Percentiles rank a stretch among this genome's conserved stretches.
Conservation (phyloP, 1,140 invertebrate species). For the Argopecten irradians region DNA sequence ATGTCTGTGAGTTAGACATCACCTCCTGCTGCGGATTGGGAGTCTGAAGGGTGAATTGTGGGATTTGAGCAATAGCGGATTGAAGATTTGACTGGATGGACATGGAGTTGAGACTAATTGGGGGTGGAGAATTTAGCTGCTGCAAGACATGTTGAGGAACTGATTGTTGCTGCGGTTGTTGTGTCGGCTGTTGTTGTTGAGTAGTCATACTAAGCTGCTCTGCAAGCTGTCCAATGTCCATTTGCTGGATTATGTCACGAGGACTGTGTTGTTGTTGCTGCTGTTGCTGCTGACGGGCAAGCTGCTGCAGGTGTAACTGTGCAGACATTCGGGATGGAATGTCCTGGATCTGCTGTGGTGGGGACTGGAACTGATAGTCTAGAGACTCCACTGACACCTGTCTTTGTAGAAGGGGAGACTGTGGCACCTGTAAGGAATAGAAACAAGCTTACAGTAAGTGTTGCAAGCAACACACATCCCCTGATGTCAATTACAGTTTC, state of each 20-base stretch:
- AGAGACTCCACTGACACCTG: conserved; percentile 52
- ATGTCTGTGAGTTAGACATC: not conserved
- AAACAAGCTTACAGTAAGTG: not conserved
- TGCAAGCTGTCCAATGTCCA: not conserved
- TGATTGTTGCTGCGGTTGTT: not conserved
- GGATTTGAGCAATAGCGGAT: conserved; percentile 45
- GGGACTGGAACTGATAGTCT: conserved; percentile 32
- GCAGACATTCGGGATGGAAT: conserved; percentile 30
- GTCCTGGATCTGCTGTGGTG: conserved; percentile 32
- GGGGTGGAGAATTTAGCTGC: conserved; percentile 28
- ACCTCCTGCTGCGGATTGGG: conserved; percentile 25
- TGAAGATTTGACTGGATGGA: conserved; percentile 49
- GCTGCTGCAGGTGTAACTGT: conserved; percentile 42
- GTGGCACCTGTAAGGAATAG: conserved; percentile 37
- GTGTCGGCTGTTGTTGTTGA: conserved; percentile 33
- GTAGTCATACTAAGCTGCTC: not conserved
- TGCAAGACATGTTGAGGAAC: not conserved
- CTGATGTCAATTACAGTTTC: too few relatives aligned
- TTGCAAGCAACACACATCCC: too few relatives aligned
- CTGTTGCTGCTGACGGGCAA: conserved; percentile 40
- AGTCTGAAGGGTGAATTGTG: conserved; percentile 38
- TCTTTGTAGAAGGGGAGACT: conserved; percentile 50
- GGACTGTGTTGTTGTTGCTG: conserved; percentile 8
- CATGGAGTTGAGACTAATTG: conserved; percentile 42
- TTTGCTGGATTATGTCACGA: not conserved